Evolutionary conservation across 1,140 invertebrate genomes (phyloP).

Genomic region (Drosophila cardini): DNA sequence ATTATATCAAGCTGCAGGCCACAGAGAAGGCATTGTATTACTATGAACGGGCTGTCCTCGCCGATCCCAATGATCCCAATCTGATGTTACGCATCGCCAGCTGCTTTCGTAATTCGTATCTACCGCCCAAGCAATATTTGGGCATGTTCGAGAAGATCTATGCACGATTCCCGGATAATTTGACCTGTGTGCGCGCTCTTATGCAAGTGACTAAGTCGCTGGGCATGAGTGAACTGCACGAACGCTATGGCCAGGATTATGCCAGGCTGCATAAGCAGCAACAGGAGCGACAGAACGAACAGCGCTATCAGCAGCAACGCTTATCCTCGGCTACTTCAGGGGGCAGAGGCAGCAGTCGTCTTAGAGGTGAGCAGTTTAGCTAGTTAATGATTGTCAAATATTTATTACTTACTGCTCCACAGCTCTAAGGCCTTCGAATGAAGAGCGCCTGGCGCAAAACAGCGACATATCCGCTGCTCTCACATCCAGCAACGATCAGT

Average conservation of each 20-base stretch:
- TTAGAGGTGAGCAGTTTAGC: slow-evolving; percentile 84
- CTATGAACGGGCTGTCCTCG: slow-evolving; percentile 94
- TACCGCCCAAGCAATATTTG: slow-evolving; percentile 92
- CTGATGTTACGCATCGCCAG: slow-evolving; percentile 94
- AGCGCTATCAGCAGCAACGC: slow-evolving; percentile 89
- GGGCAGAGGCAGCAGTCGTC: slow-evolving; percentile 66
- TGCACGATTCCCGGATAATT: slow-evolving; percentile 92
- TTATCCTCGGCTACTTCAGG: slow-evolving; percentile 86
- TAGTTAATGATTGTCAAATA: background rate
- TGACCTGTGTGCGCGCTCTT: slow-evolving; percentile 94
- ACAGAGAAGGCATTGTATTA: slow-evolving; percentile 95
- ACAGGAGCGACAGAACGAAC: slow-evolving; percentile 86
- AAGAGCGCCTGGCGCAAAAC: slow-evolving; percentile 56
- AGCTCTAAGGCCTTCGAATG: slow-evolving; percentile 57
- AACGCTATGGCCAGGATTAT: slow-evolving; percentile 91
- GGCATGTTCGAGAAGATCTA: slow-evolving; percentile 92
- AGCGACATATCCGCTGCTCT: slow-evolving; percentile 38
- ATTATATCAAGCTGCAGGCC: slow-evolving; percentile 94
- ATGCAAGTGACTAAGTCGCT: slow-evolving; percentile 91
- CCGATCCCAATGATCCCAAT: slow-evolving; percentile 93
- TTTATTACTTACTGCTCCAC: background rate
- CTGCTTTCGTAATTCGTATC: slow-evolving; percentile 91
- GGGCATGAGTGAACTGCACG: slow-evolving; percentile 87
- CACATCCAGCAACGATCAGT: slow-evolving; percentile 45
- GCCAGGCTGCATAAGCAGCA: slow-evolving; percentile 89